Conservation (phyloP, 2,888 invertebrate genomes). For the Eupithecia dodoneata region DNA sequence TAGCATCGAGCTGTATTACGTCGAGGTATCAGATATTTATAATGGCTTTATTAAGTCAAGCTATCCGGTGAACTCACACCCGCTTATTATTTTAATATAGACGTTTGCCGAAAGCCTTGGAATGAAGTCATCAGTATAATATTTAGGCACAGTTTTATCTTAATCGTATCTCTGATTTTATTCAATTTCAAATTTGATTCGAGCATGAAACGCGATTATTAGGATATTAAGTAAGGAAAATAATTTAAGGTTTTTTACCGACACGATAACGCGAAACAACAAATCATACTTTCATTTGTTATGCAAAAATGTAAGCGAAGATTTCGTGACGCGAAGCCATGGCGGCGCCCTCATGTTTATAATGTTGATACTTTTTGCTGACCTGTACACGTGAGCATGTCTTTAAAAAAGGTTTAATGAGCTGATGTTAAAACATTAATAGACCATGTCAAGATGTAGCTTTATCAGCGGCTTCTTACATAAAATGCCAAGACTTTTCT, state of each 20-base stretch:
- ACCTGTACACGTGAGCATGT: slow-evolving; percentile 60
- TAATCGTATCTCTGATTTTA: slow-evolving; percentile 41
- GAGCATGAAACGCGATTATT: background rate
- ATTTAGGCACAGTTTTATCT: slow-evolving; percentile 43
- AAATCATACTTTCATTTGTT: slow-evolving; percentile 75
- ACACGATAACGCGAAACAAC: slow-evolving; percentile 63
- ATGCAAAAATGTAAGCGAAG: slow-evolving; percentile 79
- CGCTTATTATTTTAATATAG: slow-evolving; percentile 84
- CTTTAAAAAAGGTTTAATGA: slow-evolving; percentile 60
- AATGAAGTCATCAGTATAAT: slow-evolving; percentile 78
- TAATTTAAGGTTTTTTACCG: slow-evolving; percentile 9
- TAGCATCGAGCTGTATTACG: slow-evolving; percentile 67
- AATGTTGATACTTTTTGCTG: slow-evolving; percentile 73
- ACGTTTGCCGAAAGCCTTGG: slow-evolving; percentile 79
- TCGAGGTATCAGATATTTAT: slow-evolving; percentile 79
- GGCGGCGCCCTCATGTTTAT: slow-evolving; percentile 70
- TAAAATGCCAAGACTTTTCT: slow-evolving; percentile 47
- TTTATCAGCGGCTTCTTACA: slow-evolving; percentile 29
- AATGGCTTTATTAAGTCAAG: slow-evolving; percentile 83
- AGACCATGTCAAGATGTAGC: slow-evolving; percentile 41
- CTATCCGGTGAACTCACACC: slow-evolving; percentile 77
- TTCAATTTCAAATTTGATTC: slow-evolving; percentile 18
- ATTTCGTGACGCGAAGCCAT: slow-evolving; percentile 77
- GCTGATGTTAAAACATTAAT: slow-evolving; percentile 60
- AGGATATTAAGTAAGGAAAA: background rate